These are phyloP conservation scores for Eretmochelys imbricata DNA, from an alignment of 2,113 vertebrate species.

Conservation along the genomic window DNA sequence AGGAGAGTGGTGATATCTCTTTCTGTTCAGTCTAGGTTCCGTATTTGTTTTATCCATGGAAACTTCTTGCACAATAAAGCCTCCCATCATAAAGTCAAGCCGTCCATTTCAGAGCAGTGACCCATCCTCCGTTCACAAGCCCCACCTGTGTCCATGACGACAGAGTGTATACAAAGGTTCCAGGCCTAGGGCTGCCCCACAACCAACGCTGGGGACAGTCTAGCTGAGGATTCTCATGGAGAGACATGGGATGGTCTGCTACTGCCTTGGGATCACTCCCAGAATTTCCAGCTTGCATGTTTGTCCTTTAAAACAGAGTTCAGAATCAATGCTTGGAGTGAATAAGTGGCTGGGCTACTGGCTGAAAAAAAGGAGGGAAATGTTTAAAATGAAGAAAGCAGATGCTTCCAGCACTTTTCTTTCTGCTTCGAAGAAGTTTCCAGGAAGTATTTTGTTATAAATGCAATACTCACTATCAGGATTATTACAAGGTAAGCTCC, in stretches of 20 bases:
- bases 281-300: neutral
- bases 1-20: rapidly evolving
- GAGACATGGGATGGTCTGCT: neutral
- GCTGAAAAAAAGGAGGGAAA: neutral
- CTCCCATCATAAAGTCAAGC: neutral
- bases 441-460: neutral
- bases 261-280: neutral
- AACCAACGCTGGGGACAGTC: neutral
- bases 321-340: neutral
- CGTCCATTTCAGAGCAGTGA: rapidly evolving
- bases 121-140: neutral
- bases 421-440: neutral
- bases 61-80: conserved; percentile 1
- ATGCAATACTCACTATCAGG: neutral
- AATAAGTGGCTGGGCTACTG: no score
- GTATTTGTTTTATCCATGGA: conserved; percentile 24
- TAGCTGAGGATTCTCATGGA: neutral
- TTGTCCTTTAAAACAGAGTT: neutral
- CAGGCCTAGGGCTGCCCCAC: neutral
- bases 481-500: conserved; percentile 41
- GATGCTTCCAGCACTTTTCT: rapidly evolving
- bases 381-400: neutral
- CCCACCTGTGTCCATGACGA: conserved; percentile 60
- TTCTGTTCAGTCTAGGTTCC: rapidly evolving
- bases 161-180: conserved; percentile 52